Conservation (phyloP, 2,113 vertebrate species). For the Lagopus muta region DNA sequence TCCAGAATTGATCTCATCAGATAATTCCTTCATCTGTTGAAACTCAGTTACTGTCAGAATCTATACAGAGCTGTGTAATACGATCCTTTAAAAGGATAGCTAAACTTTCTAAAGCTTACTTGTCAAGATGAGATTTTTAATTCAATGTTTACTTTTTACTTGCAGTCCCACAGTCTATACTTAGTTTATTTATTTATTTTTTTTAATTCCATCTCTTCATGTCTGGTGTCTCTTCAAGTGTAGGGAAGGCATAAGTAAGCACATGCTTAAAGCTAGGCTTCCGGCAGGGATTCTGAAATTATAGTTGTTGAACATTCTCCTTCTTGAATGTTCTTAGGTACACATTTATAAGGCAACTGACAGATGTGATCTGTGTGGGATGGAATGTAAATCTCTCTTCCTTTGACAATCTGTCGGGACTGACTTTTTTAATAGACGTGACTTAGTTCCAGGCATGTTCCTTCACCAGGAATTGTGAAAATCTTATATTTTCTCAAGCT, state of each 20-base stretch:
- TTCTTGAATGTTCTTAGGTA: not conserved
- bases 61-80: not conserved
- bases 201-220: not conserved
- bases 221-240: not conserved
- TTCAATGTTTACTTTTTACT: not conserved
- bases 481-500: not conserved
- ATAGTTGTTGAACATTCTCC: not conserved
- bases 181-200: not conserved
- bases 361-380: not conserved
- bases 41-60: not conserved
- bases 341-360: not conserved
- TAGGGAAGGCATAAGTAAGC: not conserved
- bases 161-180: not conserved
- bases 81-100: not conserved
- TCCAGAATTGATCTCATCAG: not conserved
- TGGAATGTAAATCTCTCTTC: not conserved
- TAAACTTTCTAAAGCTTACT: not conserved
- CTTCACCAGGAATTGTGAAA: not conserved
- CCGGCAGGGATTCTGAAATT: not conserved
- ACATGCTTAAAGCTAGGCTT: not conserved
- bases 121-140: not conserved
- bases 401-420: not conserved
- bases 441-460: not conserved
- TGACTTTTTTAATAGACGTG: not conserved
- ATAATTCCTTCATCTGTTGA: not conserved